Evolutionary conservation across 2,797 vertebrate genomes (phyloP).

Genomic region (Jordanella pulchra): DNA sequence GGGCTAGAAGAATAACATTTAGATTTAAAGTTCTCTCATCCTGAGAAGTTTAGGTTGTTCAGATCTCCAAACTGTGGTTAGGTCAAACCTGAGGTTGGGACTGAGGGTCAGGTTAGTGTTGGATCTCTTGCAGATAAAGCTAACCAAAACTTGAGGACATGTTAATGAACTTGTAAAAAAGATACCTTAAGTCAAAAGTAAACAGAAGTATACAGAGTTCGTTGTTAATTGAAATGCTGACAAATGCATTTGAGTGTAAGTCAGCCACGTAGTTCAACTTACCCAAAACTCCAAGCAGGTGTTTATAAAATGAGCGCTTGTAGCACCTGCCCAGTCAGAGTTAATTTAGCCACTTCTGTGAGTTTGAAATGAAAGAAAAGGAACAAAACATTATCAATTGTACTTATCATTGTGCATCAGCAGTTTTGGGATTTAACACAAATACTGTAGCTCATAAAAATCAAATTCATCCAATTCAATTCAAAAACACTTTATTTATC

Average conservation of each 20-base stretch:
- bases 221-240: slow-evolving; percentile 7
- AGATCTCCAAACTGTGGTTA: slow-evolving; percentile 56
- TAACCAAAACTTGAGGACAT: slow-evolving; percentile 2
- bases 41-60: slow-evolving; percentile 76
- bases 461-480: too few relatives aligned
- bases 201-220: slow-evolving; percentile 1
- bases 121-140: slow-evolving; percentile 12
- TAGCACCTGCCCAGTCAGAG: slow-evolving; percentile 67
- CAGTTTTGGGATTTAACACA: slow-evolving; percentile 31
- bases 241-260: slow-evolving; percentile 22
- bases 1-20: slow-evolving; percentile 85
- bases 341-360: slow-evolving; percentile 64
- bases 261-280: slow-evolving; percentile 26
- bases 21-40: slow-evolving; percentile 84
- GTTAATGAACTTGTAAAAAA: not conserved
- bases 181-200: not conserved
- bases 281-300: slow-evolving; percentile 69
- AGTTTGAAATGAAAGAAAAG: slow-evolving; percentile 40
- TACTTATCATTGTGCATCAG: slow-evolving; percentile 43
- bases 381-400: slow-evolving; percentile 57
- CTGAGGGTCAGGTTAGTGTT: slow-evolving; percentile 11
- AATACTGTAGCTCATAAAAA: slow-evolving; percentile 43
- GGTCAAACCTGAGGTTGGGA: slow-evolving; percentile 56
- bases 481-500: too few relatives aligned
- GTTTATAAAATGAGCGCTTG: slow-evolving; percentile 64